A percentile compares a stretch with the other conserved stretches of the same genome.
phyloP scores from a whole-genome alignment of 1,140 invertebrate genomes.

The Melitaea cinxia region DNA sequence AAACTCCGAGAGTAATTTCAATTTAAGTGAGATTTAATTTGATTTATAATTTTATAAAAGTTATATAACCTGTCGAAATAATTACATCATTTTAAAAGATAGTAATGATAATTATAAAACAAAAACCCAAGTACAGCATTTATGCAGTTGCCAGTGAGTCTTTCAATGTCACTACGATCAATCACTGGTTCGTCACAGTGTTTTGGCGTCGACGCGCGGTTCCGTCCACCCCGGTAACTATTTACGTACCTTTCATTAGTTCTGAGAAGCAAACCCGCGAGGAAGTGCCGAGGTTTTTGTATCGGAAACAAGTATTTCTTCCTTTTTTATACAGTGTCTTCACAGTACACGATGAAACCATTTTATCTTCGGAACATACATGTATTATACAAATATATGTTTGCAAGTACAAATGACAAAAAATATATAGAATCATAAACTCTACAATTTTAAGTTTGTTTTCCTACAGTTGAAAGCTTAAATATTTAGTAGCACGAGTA shows the following conservation, averaged over 20 bases:
- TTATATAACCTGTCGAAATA: no score
- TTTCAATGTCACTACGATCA: slow-evolving; percentile 66
- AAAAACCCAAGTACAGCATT: slow-evolving; percentile 11
- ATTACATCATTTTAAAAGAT: background rate
- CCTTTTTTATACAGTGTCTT: slow-evolving; percentile 55
- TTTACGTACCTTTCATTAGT: slow-evolving; percentile 78
- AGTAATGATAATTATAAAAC: background rate
- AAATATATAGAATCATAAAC: no score
- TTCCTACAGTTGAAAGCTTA: background rate
- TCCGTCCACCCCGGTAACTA: slow-evolving; percentile 61
- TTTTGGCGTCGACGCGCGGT: slow-evolving; percentile 62
- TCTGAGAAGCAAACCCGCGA: slow-evolving; percentile 68
- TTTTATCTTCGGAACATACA: no score
- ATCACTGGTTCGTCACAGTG: slow-evolving; percentile 58
- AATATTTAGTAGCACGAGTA: no score
- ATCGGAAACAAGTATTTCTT: slow-evolving; percentile 66
- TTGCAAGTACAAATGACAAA: no score
- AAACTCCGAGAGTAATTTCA: no score
- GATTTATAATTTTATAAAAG: no score
- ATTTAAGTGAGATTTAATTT: no score
- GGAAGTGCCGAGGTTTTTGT: slow-evolving; percentile 70
- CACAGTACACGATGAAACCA: slow-evolving; percentile 3
- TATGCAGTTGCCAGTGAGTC: slow-evolving; percentile 31
- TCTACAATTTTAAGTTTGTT: no score
- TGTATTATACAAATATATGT: no score